Evolutionary conservation across 2,888 invertebrate species (phyloP), one percentile per base, ranked within the genome.

Genomic region (Ectemnius lituratus): DNA sequence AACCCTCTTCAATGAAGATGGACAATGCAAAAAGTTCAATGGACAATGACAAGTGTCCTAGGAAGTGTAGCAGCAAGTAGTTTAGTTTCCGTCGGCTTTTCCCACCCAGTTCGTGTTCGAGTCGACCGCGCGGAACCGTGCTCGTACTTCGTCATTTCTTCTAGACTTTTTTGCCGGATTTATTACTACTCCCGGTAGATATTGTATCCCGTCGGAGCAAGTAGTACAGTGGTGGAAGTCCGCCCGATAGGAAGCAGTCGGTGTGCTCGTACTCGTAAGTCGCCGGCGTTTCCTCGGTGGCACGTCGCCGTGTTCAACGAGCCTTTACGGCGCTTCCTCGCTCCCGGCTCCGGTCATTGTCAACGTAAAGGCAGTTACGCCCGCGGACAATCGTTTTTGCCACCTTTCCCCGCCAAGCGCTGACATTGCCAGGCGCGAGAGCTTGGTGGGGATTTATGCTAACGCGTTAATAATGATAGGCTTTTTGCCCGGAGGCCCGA

Each of bases 381-480:
- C 72, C 62, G 37, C 67, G 75, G 73, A 77, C 76, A 79, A 81
- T 73, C 76, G 75, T 79, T 81, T 81, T 81, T 81, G 79, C 70
- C 77, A 77, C 72, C 79, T 74, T 37, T 60, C 16, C 13, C 45
- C 47, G 60, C 59, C 70, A 49, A 65, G 18, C 60, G 14, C 45
- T 18, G 27, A 58, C 20, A 61, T 23, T 8, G 37, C 8, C 37
- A 1, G 1, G 37, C 8, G 37, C 37, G 37, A 6, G 37, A 6
- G 37, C 37, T 37, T 37, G 37, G 37, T 16, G 64, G 70, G 78
- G 74, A 79, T 85, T 84, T 82, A 83, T 76, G 79, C 76, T 80
- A 81, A 83, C 83, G 82, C 81, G 82, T 80, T 80, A 81, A 81
- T 85, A 85, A 85, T 77, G 79, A 80, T 73, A 62, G 81, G 79